A percentile compares a stretch with the other conserved stretches of the same genome.
phyloP scores from a whole-genome alignment of 2,797 vertebrate species.

The Lepilemur ruficaudatus region DNA sequence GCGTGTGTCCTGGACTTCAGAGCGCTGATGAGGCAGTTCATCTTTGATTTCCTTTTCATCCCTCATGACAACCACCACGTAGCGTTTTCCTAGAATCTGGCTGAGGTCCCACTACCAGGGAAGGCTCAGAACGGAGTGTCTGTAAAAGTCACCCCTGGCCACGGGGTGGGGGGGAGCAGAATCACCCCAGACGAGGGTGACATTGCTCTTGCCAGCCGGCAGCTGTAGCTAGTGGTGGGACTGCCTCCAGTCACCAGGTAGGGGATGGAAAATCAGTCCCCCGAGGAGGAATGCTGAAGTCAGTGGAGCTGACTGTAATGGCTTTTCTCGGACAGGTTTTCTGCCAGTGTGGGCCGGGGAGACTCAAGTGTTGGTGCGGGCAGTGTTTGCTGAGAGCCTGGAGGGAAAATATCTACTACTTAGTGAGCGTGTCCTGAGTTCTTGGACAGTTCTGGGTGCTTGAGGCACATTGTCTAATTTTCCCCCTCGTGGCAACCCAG shows the following conservation, averaged over 20 bases:
- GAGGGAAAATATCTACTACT: background rate
- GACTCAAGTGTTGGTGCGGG: background rate
- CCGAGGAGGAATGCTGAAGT: background rate
- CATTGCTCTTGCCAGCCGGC: background rate
- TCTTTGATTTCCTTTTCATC: conserved; percentile 55
- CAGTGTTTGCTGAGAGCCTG: background rate
- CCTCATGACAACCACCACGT: conserved; percentile 48
- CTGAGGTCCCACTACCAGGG: background rate
- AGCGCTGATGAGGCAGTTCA: conserved; percentile 79
- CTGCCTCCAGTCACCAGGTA: background rate
- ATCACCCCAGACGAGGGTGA: background rate
- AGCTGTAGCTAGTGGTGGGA: background rate
- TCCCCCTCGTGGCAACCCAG: background rate
- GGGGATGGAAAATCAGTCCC: background rate
- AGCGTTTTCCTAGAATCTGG: conserved; percentile 56
- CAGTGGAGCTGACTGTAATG: background rate
- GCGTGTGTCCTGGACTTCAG: conserved; percentile 47
- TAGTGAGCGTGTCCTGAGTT: background rate
- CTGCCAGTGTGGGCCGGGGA: background rate
- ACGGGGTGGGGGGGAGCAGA: background rate
- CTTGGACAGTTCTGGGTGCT: background rate
- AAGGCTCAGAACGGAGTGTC: conserved; percentile 12
- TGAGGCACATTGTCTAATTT: background rate
- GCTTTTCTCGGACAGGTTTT: background rate
- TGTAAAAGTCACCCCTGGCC: conserved; percentile 16